Base-by-base conservation (phyloP, 2,888 invertebrate species). In the Phragmatobia fuliginosa region DNA sequence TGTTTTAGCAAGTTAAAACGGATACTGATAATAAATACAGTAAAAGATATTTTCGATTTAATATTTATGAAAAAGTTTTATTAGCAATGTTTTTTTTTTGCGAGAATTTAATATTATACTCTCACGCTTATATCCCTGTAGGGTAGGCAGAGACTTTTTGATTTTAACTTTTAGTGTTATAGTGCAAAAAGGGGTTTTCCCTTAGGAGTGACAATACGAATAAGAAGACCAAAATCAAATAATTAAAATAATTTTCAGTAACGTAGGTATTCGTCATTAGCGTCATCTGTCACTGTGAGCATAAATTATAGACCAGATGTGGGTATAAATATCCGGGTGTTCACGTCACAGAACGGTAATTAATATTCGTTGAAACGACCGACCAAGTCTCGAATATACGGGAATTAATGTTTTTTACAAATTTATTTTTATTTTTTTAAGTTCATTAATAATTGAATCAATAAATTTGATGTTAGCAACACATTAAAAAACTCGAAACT, bases 221-320 rank as follows among this genome's bases (percentile, higher is more conserved):
- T 25, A 52, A 25, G 3, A 8, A 52, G 49, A n/a, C 49, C 11
- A 10, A 56, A 56, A 56, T 56, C 56, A 56, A 28, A 28, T 56
- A 56, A 56, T 56, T 25, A 31, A 58, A 58, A 59, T 36, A 16
- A 59, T 66, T 66, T 58, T 66, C 59, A n/a, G 36, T 66, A 58
- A 41, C 31, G 52, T 62, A 38, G 67, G 56, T 67, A 67, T 62
- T 31, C 32, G 77, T 78, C 70, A 77, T 79, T 79, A 79, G 78
- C 61, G 59, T 62, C 78, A 78, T 64, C 72, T 78, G 78, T 71
- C 68, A 61, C 49, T 21, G 68, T 11, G 59, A 45, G n/a, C n/a
- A 71, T 79, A 69, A 79, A 80, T 78, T 77, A 71, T 68, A 74
- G 67, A 60, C 62, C 70, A 74, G 60, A 71, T 65, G 80, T 66